phyloP scores from a whole-genome alignment of 2,888 invertebrate genomes.

The Agrilus cyanescens region DNA sequence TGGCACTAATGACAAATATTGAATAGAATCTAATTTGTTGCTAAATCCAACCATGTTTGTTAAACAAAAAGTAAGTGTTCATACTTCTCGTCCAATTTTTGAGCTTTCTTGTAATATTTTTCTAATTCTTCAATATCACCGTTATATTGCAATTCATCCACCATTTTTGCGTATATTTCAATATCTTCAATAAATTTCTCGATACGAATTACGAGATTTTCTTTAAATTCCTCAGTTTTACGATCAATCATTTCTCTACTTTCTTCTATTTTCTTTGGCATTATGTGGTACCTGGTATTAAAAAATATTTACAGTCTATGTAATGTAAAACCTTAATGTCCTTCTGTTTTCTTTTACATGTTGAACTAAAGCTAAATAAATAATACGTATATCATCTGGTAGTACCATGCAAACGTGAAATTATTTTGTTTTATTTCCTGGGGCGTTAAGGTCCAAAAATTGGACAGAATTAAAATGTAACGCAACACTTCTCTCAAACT shows the following conservation, averaged over 20 bases:
- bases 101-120: slow-evolving; percentile 72
- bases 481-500: slow-evolving; percentile 51
- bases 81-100: slow-evolving; percentile 57
- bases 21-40: too few relatives aligned
- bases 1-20: too few relatives aligned
- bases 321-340: too few relatives aligned
- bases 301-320: too few relatives aligned
- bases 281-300: slow-evolving; percentile 51
- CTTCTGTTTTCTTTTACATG: too few relatives aligned
- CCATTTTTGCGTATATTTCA: slow-evolving; percentile 64
- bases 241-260: slow-evolving; percentile 66
- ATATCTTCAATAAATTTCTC: slow-evolving; percentile 75
- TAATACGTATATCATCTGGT: slow-evolving; percentile 8
- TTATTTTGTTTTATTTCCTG: slow-evolving; percentile 83
- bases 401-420: slow-evolving; percentile 70
- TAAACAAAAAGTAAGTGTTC: too few relatives aligned
- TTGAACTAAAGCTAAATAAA: too few relatives aligned
- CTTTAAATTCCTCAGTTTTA: slow-evolving; percentile 80
- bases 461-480: slow-evolving; percentile 73
- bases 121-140: slow-evolving; percentile 75
- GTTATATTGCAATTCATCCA: slow-evolving; percentile 76
- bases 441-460: slow-evolving; percentile 67
- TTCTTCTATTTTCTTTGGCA: slow-evolving; percentile 73
- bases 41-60: too few relatives aligned
- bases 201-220: slow-evolving; percentile 62